Conservation (phyloP, 1,140 invertebrate genomes). For the Neomicropteryx cornuta region DNA sequence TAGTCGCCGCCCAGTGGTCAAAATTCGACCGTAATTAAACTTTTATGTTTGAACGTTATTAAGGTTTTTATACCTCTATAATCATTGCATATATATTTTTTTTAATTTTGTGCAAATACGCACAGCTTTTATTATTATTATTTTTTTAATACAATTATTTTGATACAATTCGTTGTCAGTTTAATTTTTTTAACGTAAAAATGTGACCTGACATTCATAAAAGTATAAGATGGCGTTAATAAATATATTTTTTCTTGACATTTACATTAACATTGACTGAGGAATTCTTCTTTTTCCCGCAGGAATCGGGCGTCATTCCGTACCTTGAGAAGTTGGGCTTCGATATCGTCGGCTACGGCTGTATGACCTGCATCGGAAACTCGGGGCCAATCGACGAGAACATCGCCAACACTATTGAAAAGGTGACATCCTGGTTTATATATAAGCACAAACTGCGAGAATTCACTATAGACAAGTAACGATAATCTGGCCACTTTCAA, state of each 20-base stretch:
- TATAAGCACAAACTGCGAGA: background rate
- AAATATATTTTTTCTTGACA: background rate
- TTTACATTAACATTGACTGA: background rate
- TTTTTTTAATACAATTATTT: no score
- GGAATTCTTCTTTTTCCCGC: slow-evolving; percentile 10
- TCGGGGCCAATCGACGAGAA: slow-evolving; percentile 87
- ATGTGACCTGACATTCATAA: no score
- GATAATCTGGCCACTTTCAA: background rate
- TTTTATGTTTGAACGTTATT: no score
- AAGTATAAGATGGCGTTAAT: background rate
- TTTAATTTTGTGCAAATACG: background rate
- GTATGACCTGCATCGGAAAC: slow-evolving; percentile 99
- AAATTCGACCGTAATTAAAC: background rate
- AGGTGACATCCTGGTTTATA: slow-evolving; percentile 43
- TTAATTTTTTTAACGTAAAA: no score
- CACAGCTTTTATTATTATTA: background rate
- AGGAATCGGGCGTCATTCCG: slow-evolving; percentile 72
- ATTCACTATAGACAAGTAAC: background rate
- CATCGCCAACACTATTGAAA: slow-evolving; percentile 88
- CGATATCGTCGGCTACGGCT: slow-evolving; percentile 90
- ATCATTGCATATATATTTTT: no score
- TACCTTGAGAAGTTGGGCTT: slow-evolving; percentile 84
- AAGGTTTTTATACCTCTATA: no score
- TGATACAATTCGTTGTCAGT: no score
- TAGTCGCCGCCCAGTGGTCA: no score